Percentiles rank a stretch among this genome's conserved stretches.
Conservation (phyloP, 2,888 invertebrate species). For the Drosophila kuntzei region DNA sequence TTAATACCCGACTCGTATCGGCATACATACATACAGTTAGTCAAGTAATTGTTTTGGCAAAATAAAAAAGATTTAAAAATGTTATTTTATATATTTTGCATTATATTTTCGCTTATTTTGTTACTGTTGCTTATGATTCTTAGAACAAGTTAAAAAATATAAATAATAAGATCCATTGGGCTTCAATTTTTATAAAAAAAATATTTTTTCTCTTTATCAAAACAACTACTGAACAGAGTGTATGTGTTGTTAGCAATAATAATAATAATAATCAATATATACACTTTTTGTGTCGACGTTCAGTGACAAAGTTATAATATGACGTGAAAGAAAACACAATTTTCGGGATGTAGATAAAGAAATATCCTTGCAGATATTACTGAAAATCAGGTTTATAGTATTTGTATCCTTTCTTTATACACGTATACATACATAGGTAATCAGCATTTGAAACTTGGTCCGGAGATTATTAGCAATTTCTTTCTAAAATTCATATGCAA, state of each 20-base stretch:
- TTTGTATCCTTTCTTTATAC: not conserved
- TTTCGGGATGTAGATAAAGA: not conserved
- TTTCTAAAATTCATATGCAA: not conserved
- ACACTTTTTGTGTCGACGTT: no score
- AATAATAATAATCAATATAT: not conserved
- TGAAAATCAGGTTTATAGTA: not conserved
- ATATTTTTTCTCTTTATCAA: not conserved
- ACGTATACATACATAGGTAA: not conserved
- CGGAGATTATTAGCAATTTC: no score
- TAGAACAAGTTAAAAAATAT: not conserved
- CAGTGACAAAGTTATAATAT: not conserved
- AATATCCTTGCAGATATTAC: not conserved
- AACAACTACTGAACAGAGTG: not conserved
- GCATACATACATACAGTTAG: not conserved
- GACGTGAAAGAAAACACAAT: not conserved
- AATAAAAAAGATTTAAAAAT: no score
- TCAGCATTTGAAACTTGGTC: not conserved
- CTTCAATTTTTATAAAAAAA: not conserved
- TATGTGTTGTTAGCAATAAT: not conserved
- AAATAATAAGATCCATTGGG: no score
- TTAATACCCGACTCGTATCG: not conserved
- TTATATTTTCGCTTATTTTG: not conserved
- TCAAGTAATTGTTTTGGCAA: not conserved
- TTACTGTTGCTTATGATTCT: not conserved
- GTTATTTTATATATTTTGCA: no score